A percentile compares a stretch with the other conserved stretches of the same genome.
Conservation (phyloP, 2,113 vertebrate species). For the rabbit (Oryctolagus cuniculus) region mOryCun1.1 NC_091435.1:138832501-138833000, state of each 20-base stretch:
- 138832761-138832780: neutral
- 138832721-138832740: slow-evolving; percentile 18
- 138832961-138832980: slow-evolving; percentile 37
- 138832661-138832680: slow-evolving; percentile 13
- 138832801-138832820: neutral
- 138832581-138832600: neutral
- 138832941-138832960: neutral
- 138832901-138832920: slow-evolving; percentile 5
- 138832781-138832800: slow-evolving; percentile 23
- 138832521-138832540: neutral
- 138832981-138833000: neutral
- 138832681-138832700: slow-evolving; percentile 28
- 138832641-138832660: slow-evolving; percentile 10
- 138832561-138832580: slow-evolving; percentile 8
- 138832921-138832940: slow-evolving; percentile 56
- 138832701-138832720: slow-evolving; percentile 27
- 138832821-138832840: neutral
- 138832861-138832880: slow-evolving; percentile 38
- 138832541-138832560: slow-evolving; percentile 38
- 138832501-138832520: neutral
- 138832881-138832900: slow-evolving; percentile 14
- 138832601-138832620: slow-evolving; percentile 38
- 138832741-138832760: slow-evolving; percentile 22
- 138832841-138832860: slow-evolving; percentile 24
- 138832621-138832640: neutral